phyloP scores from a whole-genome alignment of 2,113 vertebrate genomes.

The Scatophagus argus region DNA sequence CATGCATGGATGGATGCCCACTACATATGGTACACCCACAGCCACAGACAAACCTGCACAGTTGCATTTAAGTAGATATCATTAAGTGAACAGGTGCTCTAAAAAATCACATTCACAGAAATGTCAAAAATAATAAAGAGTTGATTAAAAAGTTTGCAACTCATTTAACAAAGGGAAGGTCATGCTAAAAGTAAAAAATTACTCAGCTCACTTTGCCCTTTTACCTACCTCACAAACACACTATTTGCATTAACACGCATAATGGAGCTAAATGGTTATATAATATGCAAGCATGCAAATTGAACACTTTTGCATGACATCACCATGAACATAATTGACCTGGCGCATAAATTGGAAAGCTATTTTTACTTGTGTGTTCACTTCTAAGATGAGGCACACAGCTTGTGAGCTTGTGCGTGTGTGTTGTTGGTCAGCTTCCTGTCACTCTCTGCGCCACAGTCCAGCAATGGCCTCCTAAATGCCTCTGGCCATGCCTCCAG shows the following conservation, averaged over 20 bases:
- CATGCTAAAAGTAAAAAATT: not conserved
- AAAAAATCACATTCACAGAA: conserved; percentile 1
- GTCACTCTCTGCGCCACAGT: conserved; percentile 39
- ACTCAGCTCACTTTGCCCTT: not conserved
- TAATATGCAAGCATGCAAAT: conserved; percentile 11
- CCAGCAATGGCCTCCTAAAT: conserved; percentile 47
- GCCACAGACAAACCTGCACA: not conserved
- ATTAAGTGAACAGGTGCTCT: not conserved
- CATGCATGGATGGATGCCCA: conserved; percentile 5
- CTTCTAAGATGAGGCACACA: not conserved
- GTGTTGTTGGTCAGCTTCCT: conserved; percentile 44
- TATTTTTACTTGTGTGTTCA: not conserved
- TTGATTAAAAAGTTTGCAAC: not conserved
- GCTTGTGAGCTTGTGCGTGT: not conserved
- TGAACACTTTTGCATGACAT: too few relatives aligned
- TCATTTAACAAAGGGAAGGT: not conserved
- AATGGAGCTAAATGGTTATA: not conserved
- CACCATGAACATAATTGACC: not conserved
- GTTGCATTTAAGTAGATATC: not conserved
- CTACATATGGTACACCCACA: not conserved
- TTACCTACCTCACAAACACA: not conserved
- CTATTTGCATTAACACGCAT: not conserved
- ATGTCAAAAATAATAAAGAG: not conserved
- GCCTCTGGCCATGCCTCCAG: conserved; percentile 70
- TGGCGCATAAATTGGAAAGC: not conserved